phyloP scores from a whole-genome alignment of 1,140 invertebrate genomes.

The Meteorus sp. region DNA sequence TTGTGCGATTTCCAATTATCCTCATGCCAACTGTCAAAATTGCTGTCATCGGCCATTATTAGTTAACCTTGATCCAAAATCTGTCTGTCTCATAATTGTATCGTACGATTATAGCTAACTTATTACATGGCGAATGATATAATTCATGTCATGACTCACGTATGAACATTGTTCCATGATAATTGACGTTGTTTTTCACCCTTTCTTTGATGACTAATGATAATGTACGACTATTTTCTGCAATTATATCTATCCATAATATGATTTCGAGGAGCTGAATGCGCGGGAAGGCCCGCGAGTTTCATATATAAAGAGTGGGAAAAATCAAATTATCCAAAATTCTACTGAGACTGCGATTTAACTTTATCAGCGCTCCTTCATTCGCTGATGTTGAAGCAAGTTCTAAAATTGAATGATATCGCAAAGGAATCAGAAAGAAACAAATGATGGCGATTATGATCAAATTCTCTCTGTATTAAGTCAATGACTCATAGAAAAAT shows the following conservation, averaged over 20 bases:
- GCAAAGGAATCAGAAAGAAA: slow-evolving; percentile 14
- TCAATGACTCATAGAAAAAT: slow-evolving; percentile 1
- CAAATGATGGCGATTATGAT: neutral
- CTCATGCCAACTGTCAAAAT: slow-evolving; percentile 32
- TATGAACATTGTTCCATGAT: slow-evolving; percentile 18
- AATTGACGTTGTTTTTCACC: slow-evolving; percentile 11
- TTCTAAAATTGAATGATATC: slow-evolving; percentile 10
- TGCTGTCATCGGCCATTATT: slow-evolving; percentile 34
- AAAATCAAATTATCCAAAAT: neutral
- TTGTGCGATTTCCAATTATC: neutral
- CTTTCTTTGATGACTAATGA: slow-evolving; percentile 27
- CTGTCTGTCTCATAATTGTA: slow-evolving; percentile 8
- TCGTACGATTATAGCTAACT: slow-evolving; percentile 6
- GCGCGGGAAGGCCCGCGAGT: neutral
- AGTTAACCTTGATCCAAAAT: slow-evolving; percentile 31
- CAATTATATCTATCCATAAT: no score
- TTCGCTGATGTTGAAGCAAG: slow-evolving; percentile 19
- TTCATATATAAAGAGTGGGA: neutral
- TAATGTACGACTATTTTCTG: no score
- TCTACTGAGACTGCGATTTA: neutral
- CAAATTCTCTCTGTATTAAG: neutral
- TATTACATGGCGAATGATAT: neutral
- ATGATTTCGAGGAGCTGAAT: neutral
- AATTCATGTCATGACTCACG: slow-evolving; percentile 4
- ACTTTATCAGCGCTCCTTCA: slow-evolving; percentile 9